A percentile compares a stretch with the other conserved stretches of the same genome.
Evolutionary conservation across 2,888 invertebrate genomes (phyloP).

Genomic region (Cynaeus angustus): DNA sequence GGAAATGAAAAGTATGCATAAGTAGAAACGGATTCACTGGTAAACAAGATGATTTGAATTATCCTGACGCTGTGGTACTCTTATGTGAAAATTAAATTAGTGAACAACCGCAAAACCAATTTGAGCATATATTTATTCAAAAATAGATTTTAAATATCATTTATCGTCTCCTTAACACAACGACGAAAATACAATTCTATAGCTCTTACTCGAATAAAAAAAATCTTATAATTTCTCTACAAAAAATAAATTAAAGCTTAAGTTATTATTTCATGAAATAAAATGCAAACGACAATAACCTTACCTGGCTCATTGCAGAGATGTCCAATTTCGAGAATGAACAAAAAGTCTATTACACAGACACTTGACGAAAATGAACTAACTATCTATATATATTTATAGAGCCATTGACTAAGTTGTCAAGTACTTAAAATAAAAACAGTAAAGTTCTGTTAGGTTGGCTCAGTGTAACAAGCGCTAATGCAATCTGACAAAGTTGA

Average conservation of each 20-base stretch:
- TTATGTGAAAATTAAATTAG: conserved; percentile 25
- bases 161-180: too few species aligned
- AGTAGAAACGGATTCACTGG: too few species aligned
- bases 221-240: too few species aligned
- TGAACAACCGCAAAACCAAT: conserved; percentile 8
- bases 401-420: conserved; percentile 43
- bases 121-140: neutral
- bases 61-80: too few species aligned
- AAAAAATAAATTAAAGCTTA: too few species aligned
- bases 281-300: neutral
- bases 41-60: too few species aligned
- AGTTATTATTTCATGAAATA: too few species aligned
- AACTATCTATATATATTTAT: conserved; percentile 44
- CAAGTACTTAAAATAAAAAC: conserved; percentile 48
- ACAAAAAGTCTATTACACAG: conserved; percentile 28
- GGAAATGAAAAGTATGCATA: too few species aligned
- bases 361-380: conserved; percentile 40
- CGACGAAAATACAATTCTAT: too few species aligned
- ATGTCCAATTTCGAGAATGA: conserved; percentile 6
- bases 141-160: neutral
- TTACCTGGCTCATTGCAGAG: conserved; percentile 6
- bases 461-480: conserved; percentile 46
- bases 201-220: too few species aligned
- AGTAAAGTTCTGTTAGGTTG: conserved; percentile 35
- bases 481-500: conserved; percentile 58